Evolutionary conservation across 2,888 invertebrate genomes (phyloP), one percentile per base, ranked within the genome.

Genomic region (Chromoteleia sp.): DNA sequence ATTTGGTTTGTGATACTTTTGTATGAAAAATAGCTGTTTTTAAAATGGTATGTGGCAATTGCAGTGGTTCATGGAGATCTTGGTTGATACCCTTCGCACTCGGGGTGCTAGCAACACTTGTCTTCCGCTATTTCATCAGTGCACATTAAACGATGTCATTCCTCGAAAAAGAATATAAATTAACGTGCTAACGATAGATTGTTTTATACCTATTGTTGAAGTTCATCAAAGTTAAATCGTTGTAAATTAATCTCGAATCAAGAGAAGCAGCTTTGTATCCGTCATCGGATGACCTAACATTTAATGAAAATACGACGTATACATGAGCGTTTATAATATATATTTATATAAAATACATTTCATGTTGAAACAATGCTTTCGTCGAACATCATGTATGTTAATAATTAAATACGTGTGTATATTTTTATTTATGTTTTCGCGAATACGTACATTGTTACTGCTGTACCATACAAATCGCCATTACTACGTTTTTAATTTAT

Each of bases 41-140:
- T 36, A 30, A 10, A 33, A 8, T 48, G 54, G 56, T 52, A 41
- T 61, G 14, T 91, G 88, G 86, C 83, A 89, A 89, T 92, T 92
- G 86, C 91, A 92, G 92, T 87, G 89, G 88, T 74, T 91, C 92
- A 76, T 92, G 92, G 92, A 92, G 91, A 85, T 92, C 92, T 14
- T 93, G 93, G 93, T 86, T 93, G 86, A 90, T 92, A 83, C 92
- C 93, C 17, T 88, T 93, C 29, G 91, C 91, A 17, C 86, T 93
- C 50, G 93, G 93, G 36, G 87, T 93, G 17, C 85, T 92, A 58
- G 92, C 92, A 36, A 92, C 92, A 10, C 88, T 93, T 67, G 86
- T 92, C 83, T 93, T 92, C 87, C 90, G 92, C 86, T 92, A 91
- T 81, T 93, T 92, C 87, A 91, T 92, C 85, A 89, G 86, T 63